phyloP scores from a whole-genome alignment of 2,797 vertebrate species.

The Anisognathus igniventris region DNA sequence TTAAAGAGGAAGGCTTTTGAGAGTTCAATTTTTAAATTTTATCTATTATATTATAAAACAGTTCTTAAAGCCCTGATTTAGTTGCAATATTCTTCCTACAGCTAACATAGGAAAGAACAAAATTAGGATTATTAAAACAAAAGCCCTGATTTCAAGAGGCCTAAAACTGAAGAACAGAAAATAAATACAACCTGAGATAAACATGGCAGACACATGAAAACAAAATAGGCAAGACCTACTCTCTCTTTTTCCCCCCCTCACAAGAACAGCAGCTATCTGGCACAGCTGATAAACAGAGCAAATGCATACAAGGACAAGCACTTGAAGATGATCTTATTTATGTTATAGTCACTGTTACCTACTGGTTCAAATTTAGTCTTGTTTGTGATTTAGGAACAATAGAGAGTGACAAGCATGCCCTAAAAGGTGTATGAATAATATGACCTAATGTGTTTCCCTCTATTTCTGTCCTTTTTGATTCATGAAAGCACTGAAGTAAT shows the following conservation, averaged over 20 bases:
- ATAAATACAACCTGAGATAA: not conserved
- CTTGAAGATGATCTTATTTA: not conserved
- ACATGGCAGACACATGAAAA: not conserved
- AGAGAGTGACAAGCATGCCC: not conserved
- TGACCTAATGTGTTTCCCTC: not conserved
- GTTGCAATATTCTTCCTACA: not conserved
- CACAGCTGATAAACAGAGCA: not conserved
- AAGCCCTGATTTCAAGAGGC: not conserved
- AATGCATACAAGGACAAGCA: not conserved
- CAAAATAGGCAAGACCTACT: not conserved
- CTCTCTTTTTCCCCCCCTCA: rapidly evolving
- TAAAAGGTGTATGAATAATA: not conserved
- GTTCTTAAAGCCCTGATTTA: not conserved
- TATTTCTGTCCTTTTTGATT: not conserved
- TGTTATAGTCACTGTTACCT: not conserved
- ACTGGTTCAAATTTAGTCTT: not conserved
- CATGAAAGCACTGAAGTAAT: not conserved
- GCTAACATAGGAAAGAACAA: not conserved
- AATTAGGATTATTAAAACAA: not conserved
- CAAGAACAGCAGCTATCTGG: not conserved
- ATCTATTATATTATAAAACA: not conserved
- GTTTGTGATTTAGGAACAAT: not conserved
- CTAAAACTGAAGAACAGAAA: not conserved
- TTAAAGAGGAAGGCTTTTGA: not conserved
- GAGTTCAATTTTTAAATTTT: not conserved